phyloP scores from a whole-genome alignment of 2,888 invertebrate species.

The Neuroscelio doddi region DNA sequence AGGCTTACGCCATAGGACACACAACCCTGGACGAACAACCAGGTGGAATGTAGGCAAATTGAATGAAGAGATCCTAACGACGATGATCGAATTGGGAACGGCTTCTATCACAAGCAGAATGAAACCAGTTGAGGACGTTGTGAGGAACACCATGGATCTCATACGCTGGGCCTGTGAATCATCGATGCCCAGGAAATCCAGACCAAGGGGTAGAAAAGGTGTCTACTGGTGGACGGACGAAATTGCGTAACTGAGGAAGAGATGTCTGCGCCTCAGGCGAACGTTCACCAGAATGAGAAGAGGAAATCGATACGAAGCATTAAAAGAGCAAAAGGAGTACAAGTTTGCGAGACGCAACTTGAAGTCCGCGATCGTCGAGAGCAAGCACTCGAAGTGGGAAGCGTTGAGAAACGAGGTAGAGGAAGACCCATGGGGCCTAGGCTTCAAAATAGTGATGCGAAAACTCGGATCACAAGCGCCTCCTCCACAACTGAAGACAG shows the following conservation, averaged over 20 bases:
- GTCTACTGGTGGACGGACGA: too few relatives aligned
- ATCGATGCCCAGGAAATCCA: background rate
- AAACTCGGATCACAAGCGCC: background rate
- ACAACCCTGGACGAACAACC: too few relatives aligned
- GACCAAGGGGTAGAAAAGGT: background rate
- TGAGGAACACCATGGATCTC: background rate
- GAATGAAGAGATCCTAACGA: too few relatives aligned
- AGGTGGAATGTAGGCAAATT: too few relatives aligned
- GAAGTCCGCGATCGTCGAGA: background rate
- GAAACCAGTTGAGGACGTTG: too few relatives aligned
- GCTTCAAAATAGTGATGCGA: conserved; percentile 18
- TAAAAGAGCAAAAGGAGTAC: background rate
- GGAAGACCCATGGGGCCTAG: conserved; percentile 23
- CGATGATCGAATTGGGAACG: too few relatives aligned
- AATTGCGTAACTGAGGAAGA: conserved; percentile 12
- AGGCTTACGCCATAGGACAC: too few relatives aligned
- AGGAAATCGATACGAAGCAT: background rate
- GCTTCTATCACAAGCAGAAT: too few relatives aligned
- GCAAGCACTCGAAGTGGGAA: conserved; percentile 3
- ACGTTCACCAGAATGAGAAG: background rate
- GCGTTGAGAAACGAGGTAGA: conserved; percentile 11
- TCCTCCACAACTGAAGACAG: background rate
- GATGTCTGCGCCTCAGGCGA: conserved; percentile 2
- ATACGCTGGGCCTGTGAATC: conserved; percentile 1
- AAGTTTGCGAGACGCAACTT: conserved; percentile 1